Evolutionary conservation across 2,797 vertebrate species (phyloP).

Genomic region (Hoplostethus mediterraneus): DNA sequence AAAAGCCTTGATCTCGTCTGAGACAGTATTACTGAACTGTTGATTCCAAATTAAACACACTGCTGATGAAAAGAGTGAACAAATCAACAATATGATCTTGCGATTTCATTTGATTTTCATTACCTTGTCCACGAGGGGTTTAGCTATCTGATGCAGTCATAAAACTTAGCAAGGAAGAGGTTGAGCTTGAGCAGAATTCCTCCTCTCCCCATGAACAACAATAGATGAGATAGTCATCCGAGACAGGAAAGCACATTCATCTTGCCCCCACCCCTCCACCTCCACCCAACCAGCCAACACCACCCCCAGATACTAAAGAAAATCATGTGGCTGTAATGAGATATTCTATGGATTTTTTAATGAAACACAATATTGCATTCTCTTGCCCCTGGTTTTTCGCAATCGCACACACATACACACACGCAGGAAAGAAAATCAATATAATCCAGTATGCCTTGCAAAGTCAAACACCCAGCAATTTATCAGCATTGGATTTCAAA

Average conservation of each 20-base stretch:
- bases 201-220: constrained; percentile 62
- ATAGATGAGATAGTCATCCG: constrained; percentile 74
- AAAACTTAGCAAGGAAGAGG: constrained; percentile 56
- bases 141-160: constrained; percentile 37
- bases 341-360: constrained; percentile 83
- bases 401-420: constrained; percentile 36
- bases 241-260: constrained; percentile 74
- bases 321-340: constrained; percentile 80
- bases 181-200: constrained; percentile 55
- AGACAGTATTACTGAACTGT: too few species aligned
- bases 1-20: too few species aligned
- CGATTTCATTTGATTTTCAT: constrained; percentile 2
- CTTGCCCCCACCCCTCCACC: constrained; percentile 60
- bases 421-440: constrained; percentile 76
- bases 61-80: background rate
- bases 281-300: constrained; percentile 16
- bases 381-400: constrained; percentile 54
- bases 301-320: constrained; percentile 71
- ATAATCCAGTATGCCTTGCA: constrained; percentile 71
- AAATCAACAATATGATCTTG: background rate
- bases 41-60: background rate
- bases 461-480: constrained; percentile 80
- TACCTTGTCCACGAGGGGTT: background rate
- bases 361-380: constrained; percentile 78
- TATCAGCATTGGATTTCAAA: constrained; percentile 81